Evolutionary conservation across 2,113 vertebrate species (phyloP).

Genomic region (Aix galericulata): DNA sequence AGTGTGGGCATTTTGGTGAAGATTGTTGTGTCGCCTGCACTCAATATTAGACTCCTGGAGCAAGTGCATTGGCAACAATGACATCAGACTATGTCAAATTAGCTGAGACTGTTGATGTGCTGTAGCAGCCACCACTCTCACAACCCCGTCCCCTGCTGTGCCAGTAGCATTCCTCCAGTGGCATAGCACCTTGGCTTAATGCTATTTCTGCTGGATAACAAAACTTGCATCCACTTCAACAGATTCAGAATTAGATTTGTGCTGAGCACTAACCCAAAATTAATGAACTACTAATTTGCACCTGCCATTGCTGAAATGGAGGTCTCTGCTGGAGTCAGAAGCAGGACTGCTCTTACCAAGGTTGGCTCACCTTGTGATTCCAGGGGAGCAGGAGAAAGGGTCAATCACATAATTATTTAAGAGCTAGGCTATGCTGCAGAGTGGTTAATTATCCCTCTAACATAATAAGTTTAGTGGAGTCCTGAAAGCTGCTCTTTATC

Average conservation of each 20-base stretch:
- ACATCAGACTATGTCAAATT: not conserved
- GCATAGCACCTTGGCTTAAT: not conserved
- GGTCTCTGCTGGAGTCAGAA: not conserved
- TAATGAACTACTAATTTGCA: accelerated
- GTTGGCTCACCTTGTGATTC: not conserved
- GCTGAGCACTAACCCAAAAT: not conserved
- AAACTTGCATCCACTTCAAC: not conserved
- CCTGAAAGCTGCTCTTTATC: not conserved
- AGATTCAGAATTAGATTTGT: not conserved
- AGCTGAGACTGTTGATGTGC: accelerated
- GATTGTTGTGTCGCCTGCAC: not conserved
- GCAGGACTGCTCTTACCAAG: not conserved
- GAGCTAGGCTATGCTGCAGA: not conserved
- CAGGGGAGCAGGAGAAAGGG: not conserved
- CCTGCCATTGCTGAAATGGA: not conserved
- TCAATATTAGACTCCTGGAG: not conserved
- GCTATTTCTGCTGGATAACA: not conserved
- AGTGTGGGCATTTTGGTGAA: not conserved
- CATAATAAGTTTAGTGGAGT: not conserved
- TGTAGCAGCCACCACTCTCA: not conserved
- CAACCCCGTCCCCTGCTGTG: accelerated
- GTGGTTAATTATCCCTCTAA: not conserved
- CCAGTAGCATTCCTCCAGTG: not conserved
- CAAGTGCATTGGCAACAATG: not conserved
- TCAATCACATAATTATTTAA: not conserved